Conservation (phyloP, 2,113 vertebrate species). For the Peromyscus leucopus region DNA sequence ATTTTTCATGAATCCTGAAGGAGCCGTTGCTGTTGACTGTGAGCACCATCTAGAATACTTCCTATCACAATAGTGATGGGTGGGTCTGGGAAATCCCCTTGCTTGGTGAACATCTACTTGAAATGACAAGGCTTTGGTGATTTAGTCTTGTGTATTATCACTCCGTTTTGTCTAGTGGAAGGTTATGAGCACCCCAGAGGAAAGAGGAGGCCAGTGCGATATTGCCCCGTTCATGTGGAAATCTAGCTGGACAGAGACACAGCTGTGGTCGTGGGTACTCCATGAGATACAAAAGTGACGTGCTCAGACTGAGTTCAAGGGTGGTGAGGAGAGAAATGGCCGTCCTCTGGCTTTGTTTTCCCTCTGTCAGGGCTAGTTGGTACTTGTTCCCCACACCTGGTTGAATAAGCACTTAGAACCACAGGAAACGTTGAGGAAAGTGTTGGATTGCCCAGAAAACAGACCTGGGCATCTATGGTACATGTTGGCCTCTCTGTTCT, state of each 20-base stretch:
- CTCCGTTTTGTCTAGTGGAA: not conserved
- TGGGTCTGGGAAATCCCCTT: not conserved
- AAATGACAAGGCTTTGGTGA: not conserved
- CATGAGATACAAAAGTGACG: not conserved
- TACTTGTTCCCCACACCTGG: not conserved
- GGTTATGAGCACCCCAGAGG: not conserved
- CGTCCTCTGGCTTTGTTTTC: not conserved
- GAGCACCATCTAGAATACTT: not conserved
- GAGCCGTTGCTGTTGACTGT: not conserved
- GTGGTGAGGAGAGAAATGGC: no score
- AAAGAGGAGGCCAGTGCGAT: not conserved
- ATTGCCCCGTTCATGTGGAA: not conserved
- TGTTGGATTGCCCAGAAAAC: not conserved
- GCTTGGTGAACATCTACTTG: not conserved
- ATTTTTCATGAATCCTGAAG: not conserved
- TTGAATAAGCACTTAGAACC: not conserved
- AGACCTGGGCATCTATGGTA: not conserved
- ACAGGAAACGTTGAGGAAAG: not conserved
- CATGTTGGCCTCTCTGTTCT: not conserved
- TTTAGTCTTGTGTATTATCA: not conserved
- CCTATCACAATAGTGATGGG: not conserved
- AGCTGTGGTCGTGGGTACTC: not conserved
- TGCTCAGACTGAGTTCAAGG: constrained; percentile 19
- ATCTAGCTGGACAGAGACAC: not conserved
- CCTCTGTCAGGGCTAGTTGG: not conserved